These are phyloP conservation scores for Anniella stebbinsi DNA, from an alignment of 2,797 vertebrate species.

Conservation along the genomic window DNA sequence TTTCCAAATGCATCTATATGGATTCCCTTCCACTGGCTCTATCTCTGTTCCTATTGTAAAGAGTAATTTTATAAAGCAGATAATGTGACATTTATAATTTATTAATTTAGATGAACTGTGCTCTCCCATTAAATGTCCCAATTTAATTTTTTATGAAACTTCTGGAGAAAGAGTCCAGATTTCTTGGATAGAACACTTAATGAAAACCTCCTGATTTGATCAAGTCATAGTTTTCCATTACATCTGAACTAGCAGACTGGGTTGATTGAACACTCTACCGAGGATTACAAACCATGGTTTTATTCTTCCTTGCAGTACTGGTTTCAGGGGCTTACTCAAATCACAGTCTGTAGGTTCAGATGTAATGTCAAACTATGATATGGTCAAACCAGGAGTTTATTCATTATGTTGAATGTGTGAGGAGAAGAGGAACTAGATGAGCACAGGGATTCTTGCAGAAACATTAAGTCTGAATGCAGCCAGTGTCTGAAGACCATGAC, in stretches of 20 bases:
- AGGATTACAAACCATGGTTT: neutral
- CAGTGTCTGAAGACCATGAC: neutral
- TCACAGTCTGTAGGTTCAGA: neutral
- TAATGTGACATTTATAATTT: neutral
- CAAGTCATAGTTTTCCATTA: neutral
- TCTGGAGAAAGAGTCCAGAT: neutral
- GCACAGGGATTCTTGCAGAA: neutral
- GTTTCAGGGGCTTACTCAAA: neutral
- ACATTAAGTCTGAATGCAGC: neutral
- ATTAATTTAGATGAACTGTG: neutral
- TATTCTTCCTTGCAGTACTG: neutral
- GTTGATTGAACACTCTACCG: neutral
- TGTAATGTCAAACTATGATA: neutral
- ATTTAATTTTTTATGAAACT: slow-evolving; percentile 16
- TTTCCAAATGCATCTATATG: slow-evolving; percentile 96
- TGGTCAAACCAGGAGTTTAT: neutral
- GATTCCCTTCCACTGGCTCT: slow-evolving; percentile 95
- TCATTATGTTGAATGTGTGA: neutral
- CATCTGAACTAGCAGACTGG: neutral
- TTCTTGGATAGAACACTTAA: neutral
- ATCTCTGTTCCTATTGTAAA: slow-evolving; percentile 79
- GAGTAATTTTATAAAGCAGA: slow-evolving; percentile 22
- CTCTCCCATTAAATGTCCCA: neutral
- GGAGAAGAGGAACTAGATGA: neutral
- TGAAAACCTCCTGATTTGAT: neutral